Base-by-base conservation (phyloP, 2,113 vertebrate genomes). In the Pomatostomus ruficeps region DNA sequence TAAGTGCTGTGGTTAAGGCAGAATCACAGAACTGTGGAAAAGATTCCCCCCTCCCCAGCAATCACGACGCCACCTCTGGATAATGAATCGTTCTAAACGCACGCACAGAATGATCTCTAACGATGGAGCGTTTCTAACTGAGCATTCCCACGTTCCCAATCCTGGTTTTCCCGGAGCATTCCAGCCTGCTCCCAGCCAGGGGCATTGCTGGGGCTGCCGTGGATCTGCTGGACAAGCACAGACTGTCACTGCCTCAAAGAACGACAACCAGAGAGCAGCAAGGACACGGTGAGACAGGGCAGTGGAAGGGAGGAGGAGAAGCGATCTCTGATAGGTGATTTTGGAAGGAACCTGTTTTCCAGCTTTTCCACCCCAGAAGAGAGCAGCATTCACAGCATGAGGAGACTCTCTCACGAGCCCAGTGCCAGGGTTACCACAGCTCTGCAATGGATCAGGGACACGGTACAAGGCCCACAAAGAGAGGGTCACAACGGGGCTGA, bases 11-110 rank as follows among this genome's bases (percentile, higher is more conserved):
- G 16, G 35, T 35, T 5, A 23, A 45, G 54, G 45, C 38, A 43
- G 38, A 29, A 43, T 23, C 38, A 63, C 13, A 19, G 59, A 43
- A 52, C 10, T 18, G 35, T 6, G 48, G 43, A 20, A 48, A 38
- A 59, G 15, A 11, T n/a, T n/a, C n/a, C n/a, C n/a, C n/a, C 67
- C 66, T 85, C 77, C 78, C 77, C 45, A 81, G 89, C 52, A 91
- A 57, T 73, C 94, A 79, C 4, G 59, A 29, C 77, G 85, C 93
- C 91, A 77, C 95, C 94, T 90, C 85, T 93, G 95, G 94, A 24
- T 26, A 78, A 55, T 28, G 93, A 95, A 86, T 88, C 84, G 46
- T 81, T 88, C 88, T 13, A 65, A 89, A 59, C 49, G 71, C 65
- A 55, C 77, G 75, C 81, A 89, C 86, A 91, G 77, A 80, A 73